These are phyloP conservation scores for Mus musculus DNA, from an alignment of 2,113 vertebrate species.

Conservation along the genomic window GRCm39 chr15:26299501-26300000, in stretches of 20 bases:
- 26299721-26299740: conserved; percentile 14
- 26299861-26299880: neutral
- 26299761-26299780: conserved; percentile 37
- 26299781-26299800: conserved; percentile 23
- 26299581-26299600: neutral
- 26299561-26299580: neutral
- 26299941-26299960: rapidly evolving
- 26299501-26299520: neutral
- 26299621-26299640: conserved; percentile 40
- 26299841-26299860: neutral
- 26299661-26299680: conserved; percentile 9
- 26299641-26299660: neutral
- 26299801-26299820: neutral
- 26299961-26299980: rapidly evolving
- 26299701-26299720: conserved; percentile 40
- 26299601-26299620: neutral
- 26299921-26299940: neutral
- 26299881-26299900: neutral
- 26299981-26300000: no score
- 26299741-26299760: conserved; percentile 56
- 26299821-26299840: neutral
- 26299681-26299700: conserved; percentile 54
- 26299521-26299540: neutral
- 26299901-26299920: neutral
- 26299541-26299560: neutral